Evolutionary conservation across 1,140 invertebrate species (phyloP), one percentile per base, ranked within the genome.

Genomic region (Centruroides vittatus): DNA sequence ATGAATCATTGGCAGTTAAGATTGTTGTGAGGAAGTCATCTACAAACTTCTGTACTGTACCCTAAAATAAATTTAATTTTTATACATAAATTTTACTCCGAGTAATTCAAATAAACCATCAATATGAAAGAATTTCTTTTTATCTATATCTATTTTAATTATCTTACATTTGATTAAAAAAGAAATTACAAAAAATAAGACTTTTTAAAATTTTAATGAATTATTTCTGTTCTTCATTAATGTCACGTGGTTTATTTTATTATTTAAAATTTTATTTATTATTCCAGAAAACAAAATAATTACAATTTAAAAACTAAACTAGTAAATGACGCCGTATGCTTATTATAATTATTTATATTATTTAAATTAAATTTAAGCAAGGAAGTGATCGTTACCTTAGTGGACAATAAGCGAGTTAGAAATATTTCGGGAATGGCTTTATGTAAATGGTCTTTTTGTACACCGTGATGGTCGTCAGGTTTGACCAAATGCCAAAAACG

Each of bases 381-480:
- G 23, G 23, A 23, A 23, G 2, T 5, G 3, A 41, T 41, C 41
- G 49, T 50, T 54, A 66, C 66, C 55, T 95, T 95, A 1, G 91
- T 94, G 47, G 92, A 93, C 1, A 96, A 74, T 12, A 96, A 75
- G 66, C 93, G 78, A 6, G 93, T 96, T 54, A 96, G 79, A 74
- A 93, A 96, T 72, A 96, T 94, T 78, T 97, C 93, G 3, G 93
- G 91, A 66, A 96, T 94, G 7, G 88, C 88, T 81, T 92, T 93
- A 49, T 66, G 62, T 36, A 59, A 55, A n/a, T 62, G 55, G 41
- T 61, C 60, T 47, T 62, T 65, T 10, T 61, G 53, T 12, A 82
- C 58, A 12, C 55, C 57, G 7, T 64, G 61, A 46, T 64, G 64
- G 35, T 66, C 64, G 9, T 61, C 51, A 10, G 59, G 60, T 48